These are phyloP conservation scores for Pluvialis apricaria DNA, from an alignment of 2,113 vertebrate genomes.

Conservation along the genomic window DNA sequence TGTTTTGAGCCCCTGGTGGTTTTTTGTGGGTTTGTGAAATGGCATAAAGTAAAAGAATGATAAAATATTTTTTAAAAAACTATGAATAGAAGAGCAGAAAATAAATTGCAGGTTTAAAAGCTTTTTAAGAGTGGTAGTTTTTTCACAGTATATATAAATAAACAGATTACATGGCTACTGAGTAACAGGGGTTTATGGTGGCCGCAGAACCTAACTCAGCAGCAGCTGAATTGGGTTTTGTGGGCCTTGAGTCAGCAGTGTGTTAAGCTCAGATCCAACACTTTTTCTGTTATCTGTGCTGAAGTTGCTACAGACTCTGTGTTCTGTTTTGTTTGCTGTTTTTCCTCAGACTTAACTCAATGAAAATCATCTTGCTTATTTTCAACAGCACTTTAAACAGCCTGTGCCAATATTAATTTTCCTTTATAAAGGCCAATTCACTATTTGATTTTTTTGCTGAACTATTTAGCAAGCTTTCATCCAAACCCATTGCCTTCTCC, in stretches of 20 bases:
- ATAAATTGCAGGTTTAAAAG: not conserved
- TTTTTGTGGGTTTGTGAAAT: not conserved
- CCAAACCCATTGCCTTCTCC: not conserved
- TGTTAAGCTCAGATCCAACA: not conserved
- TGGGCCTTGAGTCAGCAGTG: not conserved
- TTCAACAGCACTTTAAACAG: not conserved
- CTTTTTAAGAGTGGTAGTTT: not conserved
- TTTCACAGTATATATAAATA: not conserved
- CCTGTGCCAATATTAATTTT: conserved; percentile 60
- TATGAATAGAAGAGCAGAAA: not conserved
- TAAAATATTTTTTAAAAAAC: not conserved
- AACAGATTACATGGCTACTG: not conserved
- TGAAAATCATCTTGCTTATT: conserved; percentile 41
- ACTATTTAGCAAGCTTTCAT: conserved; percentile 23
- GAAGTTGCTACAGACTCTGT: not conserved
- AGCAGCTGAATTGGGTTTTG: not conserved
- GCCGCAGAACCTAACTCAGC: fast-evolving
- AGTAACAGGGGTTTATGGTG: not conserved
- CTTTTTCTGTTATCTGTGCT: not conserved
- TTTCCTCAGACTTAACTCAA: conserved; percentile 52
- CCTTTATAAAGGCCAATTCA: conserved; percentile 9
- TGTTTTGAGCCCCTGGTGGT: not conserved
- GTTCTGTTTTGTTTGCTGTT: not conserved
- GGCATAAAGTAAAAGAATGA: not conserved
- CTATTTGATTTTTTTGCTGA: conserved; percentile 9